Percentiles rank a stretch among this genome's conserved stretches.
phyloP scores from a whole-genome alignment of 2,797 vertebrate species.

The Masticophis lateralis region DNA sequence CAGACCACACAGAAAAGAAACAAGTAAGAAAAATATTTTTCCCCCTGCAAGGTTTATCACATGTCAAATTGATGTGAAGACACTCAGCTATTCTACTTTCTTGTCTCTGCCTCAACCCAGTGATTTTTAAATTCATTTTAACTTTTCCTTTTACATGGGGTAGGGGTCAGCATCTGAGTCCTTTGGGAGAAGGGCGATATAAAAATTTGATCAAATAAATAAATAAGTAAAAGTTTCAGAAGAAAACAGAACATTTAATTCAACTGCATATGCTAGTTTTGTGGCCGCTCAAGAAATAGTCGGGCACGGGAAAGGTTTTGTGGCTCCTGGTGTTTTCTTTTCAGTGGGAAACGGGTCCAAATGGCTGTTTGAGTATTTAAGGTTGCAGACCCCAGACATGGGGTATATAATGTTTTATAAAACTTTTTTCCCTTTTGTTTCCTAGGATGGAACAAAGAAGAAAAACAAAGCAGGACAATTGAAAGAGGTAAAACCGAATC shows the following conservation, averaged over 20 bases:
- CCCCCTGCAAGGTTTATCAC: background rate
- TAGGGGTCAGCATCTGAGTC: no score
- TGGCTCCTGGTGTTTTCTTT: no score
- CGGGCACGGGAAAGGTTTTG: no score
- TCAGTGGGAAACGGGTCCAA: no score
- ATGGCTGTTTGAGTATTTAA: no score
- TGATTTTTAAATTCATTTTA: background rate
- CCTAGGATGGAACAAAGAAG: constrained; percentile 73
- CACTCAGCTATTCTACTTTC: background rate
- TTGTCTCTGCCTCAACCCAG: background rate
- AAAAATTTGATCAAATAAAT: no score
- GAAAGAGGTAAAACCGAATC: constrained; percentile 74
- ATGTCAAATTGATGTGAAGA: background rate
- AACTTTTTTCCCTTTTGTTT: background rate
- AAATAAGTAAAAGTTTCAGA: no score
- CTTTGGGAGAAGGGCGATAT: no score
- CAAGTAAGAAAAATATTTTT: constrained; percentile 51
- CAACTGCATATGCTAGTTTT: no score
- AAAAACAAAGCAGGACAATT: constrained; percentile 61
- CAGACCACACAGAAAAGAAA: constrained; percentile 28
- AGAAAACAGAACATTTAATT: no score
- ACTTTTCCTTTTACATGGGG: background rate
- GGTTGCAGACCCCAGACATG: no score
- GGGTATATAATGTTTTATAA: background rate
- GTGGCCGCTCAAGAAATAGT: no score